Evolutionary conservation across 2,797 vertebrate species (phyloP), one percentile per base, ranked within the genome.

Genomic region (Gambusia yucatana): DNA sequence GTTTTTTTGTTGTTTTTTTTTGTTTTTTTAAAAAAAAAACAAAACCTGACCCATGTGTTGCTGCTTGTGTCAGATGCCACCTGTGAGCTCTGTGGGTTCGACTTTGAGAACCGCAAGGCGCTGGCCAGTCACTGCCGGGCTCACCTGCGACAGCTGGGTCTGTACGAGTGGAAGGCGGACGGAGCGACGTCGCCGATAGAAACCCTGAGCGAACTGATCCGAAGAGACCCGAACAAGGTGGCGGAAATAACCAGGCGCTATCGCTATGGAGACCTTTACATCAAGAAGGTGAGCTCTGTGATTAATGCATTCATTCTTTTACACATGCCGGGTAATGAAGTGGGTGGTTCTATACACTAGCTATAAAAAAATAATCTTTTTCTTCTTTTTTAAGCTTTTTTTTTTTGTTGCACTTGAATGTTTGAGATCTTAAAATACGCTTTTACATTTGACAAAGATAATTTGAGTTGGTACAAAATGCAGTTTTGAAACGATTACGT

Each of bases 81-180:
- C 78, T 98, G 98, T 20, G 97, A 98, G 88, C 96, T 99, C 0
- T 99, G 98, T 28, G 98, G 98, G 41, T 98, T 98, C 61, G 97
- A 97, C 89, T 99, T 98, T 77, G 97, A 98, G 87, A 99, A 99
- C 95, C 96, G 98, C 9, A 98, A 98, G 89, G 98, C 98, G 0
- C 84, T 99, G 90, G 98, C 98, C 50, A 99, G 98, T 92, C 98
- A 98, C 0, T 97, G 97, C 0, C 96, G 98, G 3, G 98, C 98
- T 0, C 98, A 99, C 80, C 96, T 99, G 52, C 95, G 98, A 6
- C 98, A 99, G 86, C 97, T 97, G 44, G 97, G 98, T 0, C 96
- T 98, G 83, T 95, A 96, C 0, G 97, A 98, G 25, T 99, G 97
- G 98, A 97, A 96, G 69, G 94, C 96, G 1, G 98, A 97, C 0